Conservation (phyloP, 2,113 vertebrate species). For the Thalassoma bifasciatum region DNA sequence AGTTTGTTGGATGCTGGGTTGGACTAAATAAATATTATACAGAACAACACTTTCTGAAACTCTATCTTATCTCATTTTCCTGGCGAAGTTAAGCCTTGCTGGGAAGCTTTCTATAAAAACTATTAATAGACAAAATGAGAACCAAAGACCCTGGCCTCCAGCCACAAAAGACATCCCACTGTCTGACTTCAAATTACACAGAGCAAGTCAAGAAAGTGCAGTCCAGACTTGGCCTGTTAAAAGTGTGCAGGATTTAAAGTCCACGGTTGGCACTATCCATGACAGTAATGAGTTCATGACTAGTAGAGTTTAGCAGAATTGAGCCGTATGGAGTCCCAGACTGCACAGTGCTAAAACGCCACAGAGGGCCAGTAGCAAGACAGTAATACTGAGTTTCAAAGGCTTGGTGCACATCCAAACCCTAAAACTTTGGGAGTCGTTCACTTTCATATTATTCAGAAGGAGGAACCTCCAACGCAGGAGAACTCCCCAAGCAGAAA, state of each 20-base stretch:
- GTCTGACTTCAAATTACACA: conserved; percentile 63
- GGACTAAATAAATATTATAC: background rate
- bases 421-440: conserved; percentile 30
- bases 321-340: conserved; percentile 42
- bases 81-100: background rate
- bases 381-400: conserved; percentile 39
- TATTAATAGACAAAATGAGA: conserved; percentile 36
- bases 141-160: conserved; percentile 22
- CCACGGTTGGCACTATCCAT: conserved; percentile 48
- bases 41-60: background rate
- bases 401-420: conserved; percentile 41
- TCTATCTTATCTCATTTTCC: conserved; percentile 9
- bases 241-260: conserved; percentile 53
- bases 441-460: conserved; percentile 42
- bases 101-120: conserved; percentile 1
- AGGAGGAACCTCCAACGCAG: background rate
- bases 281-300: conserved; percentile 67
- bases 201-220: conserved; percentile 47
- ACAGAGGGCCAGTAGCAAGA: conserved; percentile 38
- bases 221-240: conserved; percentile 57
- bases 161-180: conserved; percentile 45
- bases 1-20: too few relatives aligned
- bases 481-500: conserved; percentile 22
- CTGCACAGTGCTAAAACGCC: conserved; percentile 37
- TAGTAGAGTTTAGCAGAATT: conserved; percentile 52